These are phyloP conservation scores for Phanerotoma sp. DNA, from an alignment of 2,888 invertebrate species.

Conservation along the genomic window DNA sequence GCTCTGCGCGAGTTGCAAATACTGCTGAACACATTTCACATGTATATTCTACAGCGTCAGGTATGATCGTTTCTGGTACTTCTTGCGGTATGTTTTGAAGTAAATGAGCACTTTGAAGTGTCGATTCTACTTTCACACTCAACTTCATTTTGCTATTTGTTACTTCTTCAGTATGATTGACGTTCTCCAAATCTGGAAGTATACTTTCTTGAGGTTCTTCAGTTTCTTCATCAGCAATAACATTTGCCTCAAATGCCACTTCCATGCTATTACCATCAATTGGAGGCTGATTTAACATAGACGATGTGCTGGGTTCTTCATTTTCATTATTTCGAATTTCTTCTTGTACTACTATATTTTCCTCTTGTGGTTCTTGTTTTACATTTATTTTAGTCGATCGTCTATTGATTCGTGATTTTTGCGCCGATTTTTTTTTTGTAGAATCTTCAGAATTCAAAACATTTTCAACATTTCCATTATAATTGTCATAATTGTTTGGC, in stretches of 20 bases:
- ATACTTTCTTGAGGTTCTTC: constrained; percentile 47
- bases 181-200: constrained; percentile 43
- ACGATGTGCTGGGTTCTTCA: constrained; percentile 30
- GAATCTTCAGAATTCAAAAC: constrained; percentile 4
- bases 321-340: constrained; percentile 36
- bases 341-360: constrained; percentile 16
- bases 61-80: constrained; percentile 59
- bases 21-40: constrained; percentile 83
- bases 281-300: constrained; percentile 2
- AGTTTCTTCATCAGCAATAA: constrained; percentile 31
- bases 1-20: constrained; percentile 72
- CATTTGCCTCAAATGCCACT: constrained; percentile 48
- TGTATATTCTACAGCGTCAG: constrained; percentile 65
- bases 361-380: constrained; percentile 19
- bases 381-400: constrained; percentile 4
- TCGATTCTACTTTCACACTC: constrained; percentile 52
- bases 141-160: constrained; percentile 43
- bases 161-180: constrained; percentile 36
- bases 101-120: constrained; percentile 37
- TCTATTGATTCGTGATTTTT: not conserved
- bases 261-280: constrained; percentile 39
- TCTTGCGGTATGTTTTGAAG: constrained; percentile 50
- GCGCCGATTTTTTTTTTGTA: constrained; percentile 5
- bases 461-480: constrained; percentile 43
- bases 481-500: constrained; percentile 43